Base-by-base conservation (phyloP, 2,888 invertebrate genomes). In the Timandra comae region DNA sequence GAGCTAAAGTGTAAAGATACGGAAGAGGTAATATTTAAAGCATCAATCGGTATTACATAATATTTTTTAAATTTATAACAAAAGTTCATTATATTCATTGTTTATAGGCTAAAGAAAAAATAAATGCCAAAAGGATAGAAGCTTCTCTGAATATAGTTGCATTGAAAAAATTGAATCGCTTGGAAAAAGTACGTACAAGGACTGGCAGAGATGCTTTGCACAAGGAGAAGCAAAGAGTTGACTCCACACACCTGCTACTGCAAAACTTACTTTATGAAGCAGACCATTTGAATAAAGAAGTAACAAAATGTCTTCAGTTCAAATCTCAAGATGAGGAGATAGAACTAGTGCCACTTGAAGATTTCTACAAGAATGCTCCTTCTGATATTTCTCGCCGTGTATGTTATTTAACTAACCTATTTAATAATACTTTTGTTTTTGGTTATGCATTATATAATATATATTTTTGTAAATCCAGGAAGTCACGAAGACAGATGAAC, bases 311-410 rank as follows among this genome's bases (percentile, higher is more conserved):
- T 63, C 88, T 96, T 38, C 95, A 97, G 63, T 98, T 97, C 67
- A 97, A 96, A 66, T 97, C 97, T 6, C 95, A 95, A 70, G 97
- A 98, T 88, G 96, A 97, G 77, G 93, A 93, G 61, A 96, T 98
- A 56, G 93, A 96, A 59, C 85, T 98, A 29, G 93, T 98, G 1
- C 77, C 94, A 0, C 87, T 93, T 30, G 91, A 93, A 35, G 93
- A 96, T 57, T 98, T 98, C 71, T 93, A 92, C 60, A 86, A 87
- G 53, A 89, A 92, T 67, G 96, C 96, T 10, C 94, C 95, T 5
- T 73, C 86, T 49, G 87, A 86, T 27, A 88, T 95, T 35, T 87
- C 91, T 7, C 87, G 91, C 44, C 88, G 88, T 8, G 93, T 93
- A 77, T 81, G 88, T 77, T 27, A 1, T 12, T 21, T 10, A 5